Evolutionary conservation across 2,888 invertebrate genomes (phyloP), one percentile per base, ranked within the genome.

Genomic region (Ischnus inquisitorius): DNA sequence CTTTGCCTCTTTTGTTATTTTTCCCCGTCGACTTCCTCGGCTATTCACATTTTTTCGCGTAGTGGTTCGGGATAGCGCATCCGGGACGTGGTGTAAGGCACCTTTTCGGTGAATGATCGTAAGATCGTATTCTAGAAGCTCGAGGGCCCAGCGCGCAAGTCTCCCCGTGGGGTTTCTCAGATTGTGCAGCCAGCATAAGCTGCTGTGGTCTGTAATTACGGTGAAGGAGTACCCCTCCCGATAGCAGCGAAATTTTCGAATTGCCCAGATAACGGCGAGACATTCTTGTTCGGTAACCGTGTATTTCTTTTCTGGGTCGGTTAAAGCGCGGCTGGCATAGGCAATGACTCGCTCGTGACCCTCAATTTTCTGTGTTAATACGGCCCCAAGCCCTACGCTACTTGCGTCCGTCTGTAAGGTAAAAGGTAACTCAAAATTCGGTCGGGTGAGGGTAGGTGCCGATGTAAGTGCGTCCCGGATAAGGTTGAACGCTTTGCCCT

Each of bases 201-300:
- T 83, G 2, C 51, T 79, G n/a, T 88, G 84, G 16, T 90, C 88
- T 0, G 89, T 89, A 1, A 87, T 65, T 0, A 89, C 88, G 0
- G 85, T 87, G 16, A 88, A 88, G 0, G 14, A 16, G 3, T 78
- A 79, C 0, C 82, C 82, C 46, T 86, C 77, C 0, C 86, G 69
- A 43, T 86, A 88, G 0, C 67, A 46, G 0, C 83, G 75, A 34
- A 83, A 79, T 3, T 86, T 84, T 0, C 39, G 22, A 0, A 84
- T 67, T 0, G 85, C 79, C 85, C 85, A 87, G 0, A n/a, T n/a
- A n/a, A n/a, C n/a, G n/a, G n/a, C n/a, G n/a, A n/a, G n/a, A n/a
- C n/a, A n/a, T n/a, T n/a, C n/a, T n/a, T n/a, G n/a, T n/a, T n/a
- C n/a, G n/a, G n/a, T n/a, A n/a, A n/a, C n/a, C n/a, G n/a, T n/a